phyloP scores from a whole-genome alignment of 2,113 vertebrate species.

The Phaethon lepturus region DNA sequence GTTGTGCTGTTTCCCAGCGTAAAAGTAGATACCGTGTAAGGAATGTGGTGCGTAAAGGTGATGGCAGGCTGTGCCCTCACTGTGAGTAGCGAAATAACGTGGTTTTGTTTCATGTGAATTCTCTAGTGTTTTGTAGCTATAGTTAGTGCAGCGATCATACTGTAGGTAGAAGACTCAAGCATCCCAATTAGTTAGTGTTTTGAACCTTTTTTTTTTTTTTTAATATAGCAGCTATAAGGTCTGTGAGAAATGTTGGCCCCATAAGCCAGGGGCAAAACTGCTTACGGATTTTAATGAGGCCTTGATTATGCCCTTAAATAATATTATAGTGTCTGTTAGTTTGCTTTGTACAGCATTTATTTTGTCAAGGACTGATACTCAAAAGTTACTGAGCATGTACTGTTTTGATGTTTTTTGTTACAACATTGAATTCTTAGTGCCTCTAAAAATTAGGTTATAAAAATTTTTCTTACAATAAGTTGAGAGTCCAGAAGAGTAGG shows the following conservation, averaged over 20 bases:
- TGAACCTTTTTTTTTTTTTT: neutral
- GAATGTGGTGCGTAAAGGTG: neutral
- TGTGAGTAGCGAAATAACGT: neutral
- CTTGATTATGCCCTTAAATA: neutral
- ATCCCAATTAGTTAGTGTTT: neutral
- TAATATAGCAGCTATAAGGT: neutral
- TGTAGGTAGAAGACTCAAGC: neutral
- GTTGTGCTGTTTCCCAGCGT: neutral
- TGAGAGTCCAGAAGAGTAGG: neutral
- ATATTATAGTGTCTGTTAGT: neutral
- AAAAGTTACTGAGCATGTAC: accelerated
- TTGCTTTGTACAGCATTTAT: neutral
- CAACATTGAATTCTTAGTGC: neutral
- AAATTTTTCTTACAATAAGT: neutral
- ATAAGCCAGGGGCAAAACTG: neutral
- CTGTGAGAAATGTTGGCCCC: neutral
- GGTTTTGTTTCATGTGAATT: neutral
- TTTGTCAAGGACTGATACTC: neutral
- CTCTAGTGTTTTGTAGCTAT: neutral
- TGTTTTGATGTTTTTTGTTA: neutral
- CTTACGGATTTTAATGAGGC: neutral
- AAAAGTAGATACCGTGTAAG: neutral
- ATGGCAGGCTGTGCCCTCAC: neutral
- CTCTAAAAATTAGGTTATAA: neutral
- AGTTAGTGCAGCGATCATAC: neutral